Conservation (phyloP, 2,888 invertebrate species). For the Brenthis ino region DNA sequence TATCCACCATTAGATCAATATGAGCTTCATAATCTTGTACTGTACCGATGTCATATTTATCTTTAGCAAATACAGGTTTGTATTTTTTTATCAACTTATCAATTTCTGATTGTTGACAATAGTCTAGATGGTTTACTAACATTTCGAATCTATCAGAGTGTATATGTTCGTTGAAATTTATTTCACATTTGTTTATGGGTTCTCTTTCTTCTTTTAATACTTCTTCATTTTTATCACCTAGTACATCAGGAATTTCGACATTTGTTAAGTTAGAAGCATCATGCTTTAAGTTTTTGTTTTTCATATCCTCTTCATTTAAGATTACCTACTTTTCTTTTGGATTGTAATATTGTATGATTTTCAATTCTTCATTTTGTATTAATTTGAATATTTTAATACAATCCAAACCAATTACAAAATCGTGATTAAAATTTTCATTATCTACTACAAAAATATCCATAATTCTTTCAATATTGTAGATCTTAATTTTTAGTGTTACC, state of each 20-base stretch:
- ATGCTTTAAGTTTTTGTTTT: no score
- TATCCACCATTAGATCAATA: slow-evolving; percentile 29
- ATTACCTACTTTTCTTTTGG: background rate
- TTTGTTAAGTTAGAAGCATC: background rate
- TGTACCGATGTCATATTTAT: slow-evolving; percentile 16
- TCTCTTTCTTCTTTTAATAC: background rate
- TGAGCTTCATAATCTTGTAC: slow-evolving; percentile 29
- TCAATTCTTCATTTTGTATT: slow-evolving; percentile 32
- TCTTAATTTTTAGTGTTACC: slow-evolving; percentile 33
- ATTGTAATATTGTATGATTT: slow-evolving; percentile 11
- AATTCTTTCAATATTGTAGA: slow-evolving; percentile 29
- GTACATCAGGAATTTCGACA: slow-evolving; percentile 24
- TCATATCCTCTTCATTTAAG: no score
- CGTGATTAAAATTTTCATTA: slow-evolving; percentile 34
- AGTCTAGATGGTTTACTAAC: slow-evolving; percentile 13
- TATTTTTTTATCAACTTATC: slow-evolving; percentile 15
- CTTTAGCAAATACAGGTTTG: slow-evolving; percentile 12
- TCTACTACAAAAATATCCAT: slow-evolving; percentile 31
- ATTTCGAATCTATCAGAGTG: slow-evolving; percentile 2
- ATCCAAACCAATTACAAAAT: slow-evolving; percentile 17
- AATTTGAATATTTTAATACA: slow-evolving; percentile 20
- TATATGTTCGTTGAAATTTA: slow-evolving; percentile 27
- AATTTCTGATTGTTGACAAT: slow-evolving; percentile 10
- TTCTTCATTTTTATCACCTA: slow-evolving; percentile 18
- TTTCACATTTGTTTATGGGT: background rate